Evolutionary conservation across 2,888 invertebrate genomes (phyloP), one percentile per base, ranked within the genome.

Genomic region (Tromatobia lineatoria): DNA sequence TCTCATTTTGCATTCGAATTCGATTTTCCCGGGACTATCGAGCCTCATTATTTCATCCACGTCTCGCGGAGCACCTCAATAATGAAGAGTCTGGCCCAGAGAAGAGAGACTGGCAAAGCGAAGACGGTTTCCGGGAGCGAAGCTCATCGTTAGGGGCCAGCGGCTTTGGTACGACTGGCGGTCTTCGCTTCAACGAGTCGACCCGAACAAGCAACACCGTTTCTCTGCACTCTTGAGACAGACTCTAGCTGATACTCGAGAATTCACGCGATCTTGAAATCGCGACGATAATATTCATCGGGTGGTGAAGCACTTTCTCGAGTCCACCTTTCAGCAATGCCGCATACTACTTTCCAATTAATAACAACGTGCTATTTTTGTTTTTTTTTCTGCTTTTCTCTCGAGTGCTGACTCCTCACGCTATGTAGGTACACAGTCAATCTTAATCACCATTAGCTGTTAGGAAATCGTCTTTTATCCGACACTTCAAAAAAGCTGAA

Each of bases 1-100:
- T 47, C 64, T 29, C 54, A 74, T 84, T 84, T 75, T 74, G 47
- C 61, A 79, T 79, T 71, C 66, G 34, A 25, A 64, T 70, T 78
- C 61, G 23, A 80, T 80, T 75, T 78, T 52, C 25, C 42, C 38
- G 70, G 25, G 52, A 67, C 79, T 76, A 82, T 84, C 73, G 54
- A 69, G 54, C 54, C 83, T 80, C 85, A 80, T 83, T 79, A 87
- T 82, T 83, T 77, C 61, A 82, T 50, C 79, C 76, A 81, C 45
- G 83, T 77, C 78, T 75, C 67, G 70, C 25, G 70, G 42, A 79
- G 69, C 50, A 71, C 45, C 23, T 74, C 75, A 64, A 84, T 82
- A 75, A 81, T 82, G 78, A 82, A 78, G 80, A 52, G 10, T 23
- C 47, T 47, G 25, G 20, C n/a, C 34, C 42, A 59, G 47, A 25